Evolutionary conservation across 2,888 invertebrate species (phyloP).

Genomic region (Aspidiotus rigidus): DNA sequence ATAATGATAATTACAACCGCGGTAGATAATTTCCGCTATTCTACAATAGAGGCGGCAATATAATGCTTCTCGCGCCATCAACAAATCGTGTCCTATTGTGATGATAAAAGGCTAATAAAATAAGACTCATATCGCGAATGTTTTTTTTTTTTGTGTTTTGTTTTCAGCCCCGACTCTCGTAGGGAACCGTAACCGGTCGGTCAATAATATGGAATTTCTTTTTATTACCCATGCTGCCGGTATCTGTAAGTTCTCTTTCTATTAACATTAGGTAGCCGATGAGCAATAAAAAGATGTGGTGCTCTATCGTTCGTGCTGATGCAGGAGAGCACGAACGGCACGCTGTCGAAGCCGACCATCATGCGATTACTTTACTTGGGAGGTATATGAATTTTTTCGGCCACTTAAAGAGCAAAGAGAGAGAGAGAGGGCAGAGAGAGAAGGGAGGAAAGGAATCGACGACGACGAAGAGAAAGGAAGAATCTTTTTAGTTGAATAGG

Average conservation of each 20-base stretch:
- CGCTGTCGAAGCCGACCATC: neutral
- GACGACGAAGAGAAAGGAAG: no score
- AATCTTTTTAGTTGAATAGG: no score
- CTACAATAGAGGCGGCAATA: neutral
- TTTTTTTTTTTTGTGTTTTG: neutral
- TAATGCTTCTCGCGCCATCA: neutral
- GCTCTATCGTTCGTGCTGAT: constrained; percentile 27
- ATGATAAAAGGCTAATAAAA: neutral
- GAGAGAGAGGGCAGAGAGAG: no score
- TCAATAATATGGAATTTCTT: constrained; percentile 28
- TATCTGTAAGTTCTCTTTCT: constrained; percentile 23
- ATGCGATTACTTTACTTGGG: neutral
- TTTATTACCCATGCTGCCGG: constrained; percentile 29
- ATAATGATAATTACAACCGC: neutral
- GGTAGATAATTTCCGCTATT: neutral
- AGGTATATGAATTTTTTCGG: neutral
- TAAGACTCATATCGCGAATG: neutral
- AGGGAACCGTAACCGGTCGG: constrained; percentile 21
- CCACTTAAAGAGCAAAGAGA: no score
- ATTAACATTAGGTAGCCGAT: constrained; percentile 30
- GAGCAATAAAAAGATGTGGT: constrained; percentile 27
- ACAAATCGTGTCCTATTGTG: constrained; percentile 4
- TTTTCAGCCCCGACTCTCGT: neutral
- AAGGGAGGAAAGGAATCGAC: no score
- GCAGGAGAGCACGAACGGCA: constrained; percentile 13